Evolutionary conservation across 2,888 invertebrate species (phyloP), one percentile per base, ranked within the genome.

Genomic region (Leptopilina myrica): DNA sequence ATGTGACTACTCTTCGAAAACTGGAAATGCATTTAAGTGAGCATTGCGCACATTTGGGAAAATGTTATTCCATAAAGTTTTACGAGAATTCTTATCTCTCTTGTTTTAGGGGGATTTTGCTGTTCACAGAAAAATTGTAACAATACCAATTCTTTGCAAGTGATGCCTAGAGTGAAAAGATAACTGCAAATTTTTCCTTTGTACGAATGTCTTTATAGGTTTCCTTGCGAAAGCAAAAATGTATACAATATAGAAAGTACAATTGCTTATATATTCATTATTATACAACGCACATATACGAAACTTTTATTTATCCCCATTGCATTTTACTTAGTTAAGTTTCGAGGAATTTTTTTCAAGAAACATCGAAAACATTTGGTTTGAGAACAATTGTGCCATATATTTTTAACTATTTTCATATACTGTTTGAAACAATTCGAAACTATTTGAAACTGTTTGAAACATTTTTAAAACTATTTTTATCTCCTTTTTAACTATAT

Each of bases 211-310:
- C 20, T 26, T 53, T 69, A 69, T 49, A 49, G 49, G 26, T 69
- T 69, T 69, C 69, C 26, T 69, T 53, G 49, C 26, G 53, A 53
- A 53, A 67, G 66, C 15, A 46, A 67, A 67, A 46, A 20, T 49
- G 20, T 15, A 67, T 20, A 67, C 46, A 20, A 69, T 49, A 67
- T 67, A 69, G 69, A 69, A 69, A 69, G 69, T 69, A 69, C 26
- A 69, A 53, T 67, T 15, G 15, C 46, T 65, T 62, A 62, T 20
- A 64, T 46, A 69, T 46, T 69, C 26, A 49, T 69, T 69, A 67
- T 67, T 67, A 49, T 53, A 49, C 26, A 69, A 33, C 12, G 49
- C 26, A 69, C 20, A 53, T 69, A 49, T 69, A 49, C 49, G 53
- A 53, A 69, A 69, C 49, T 69, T 53, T 53, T 69, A 69, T 69